Conservation (phyloP, 2,113 vertebrate genomes). For the Hippolais icterina region DNA sequence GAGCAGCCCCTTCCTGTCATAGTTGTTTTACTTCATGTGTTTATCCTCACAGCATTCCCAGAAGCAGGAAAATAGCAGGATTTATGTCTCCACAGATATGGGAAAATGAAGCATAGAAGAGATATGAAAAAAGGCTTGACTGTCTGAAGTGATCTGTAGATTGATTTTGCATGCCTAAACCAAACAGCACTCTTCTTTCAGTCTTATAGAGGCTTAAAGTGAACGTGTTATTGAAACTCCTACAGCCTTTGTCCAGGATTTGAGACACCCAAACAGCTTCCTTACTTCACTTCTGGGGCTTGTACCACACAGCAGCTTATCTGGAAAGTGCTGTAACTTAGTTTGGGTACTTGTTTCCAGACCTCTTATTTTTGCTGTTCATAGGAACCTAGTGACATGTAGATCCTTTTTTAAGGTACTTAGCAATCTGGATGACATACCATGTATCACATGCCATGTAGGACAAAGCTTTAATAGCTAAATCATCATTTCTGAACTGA, state of each 20-base stretch:
- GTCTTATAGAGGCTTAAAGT: background rate
- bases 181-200: background rate
- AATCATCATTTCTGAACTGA: background rate
- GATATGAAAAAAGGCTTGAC: background rate
- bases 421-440: background rate
- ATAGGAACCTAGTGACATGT: background rate
- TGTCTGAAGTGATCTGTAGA: background rate
- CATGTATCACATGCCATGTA: background rate
- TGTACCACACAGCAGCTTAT: background rate
- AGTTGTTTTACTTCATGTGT: background rate
- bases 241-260: background rate
- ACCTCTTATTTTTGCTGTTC: background rate
- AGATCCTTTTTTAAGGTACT: background rate
- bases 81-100: background rate
- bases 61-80: background rate
- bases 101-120: background rate
- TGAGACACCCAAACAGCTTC: background rate
- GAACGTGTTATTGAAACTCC: background rate
- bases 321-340: background rate
- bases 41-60: background rate
- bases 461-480: background rate
- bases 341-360: background rate
- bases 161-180: background rate
- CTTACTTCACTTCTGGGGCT: background rate
- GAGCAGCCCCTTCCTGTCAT: background rate